Evolutionary conservation across 2,113 vertebrate genomes (phyloP).

Genomic region (Mustelus asterias): DNA sequence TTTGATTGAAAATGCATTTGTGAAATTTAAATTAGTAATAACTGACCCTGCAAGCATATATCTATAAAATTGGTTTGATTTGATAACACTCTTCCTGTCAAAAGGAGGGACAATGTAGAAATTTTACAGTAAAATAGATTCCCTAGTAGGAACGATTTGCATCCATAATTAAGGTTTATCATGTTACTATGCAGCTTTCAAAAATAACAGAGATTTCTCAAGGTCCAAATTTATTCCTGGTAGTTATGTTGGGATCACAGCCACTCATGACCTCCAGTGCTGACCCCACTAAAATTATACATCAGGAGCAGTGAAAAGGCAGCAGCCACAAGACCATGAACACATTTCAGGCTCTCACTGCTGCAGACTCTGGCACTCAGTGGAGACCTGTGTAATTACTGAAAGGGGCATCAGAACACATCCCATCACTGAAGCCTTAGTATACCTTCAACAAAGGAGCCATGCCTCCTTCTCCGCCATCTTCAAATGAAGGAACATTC

Average conservation of each 20-base stretch:
- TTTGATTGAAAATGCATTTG: not conserved
- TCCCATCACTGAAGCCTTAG: not conserved
- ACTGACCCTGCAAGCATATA: not conserved
- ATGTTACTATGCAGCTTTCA: not conserved
- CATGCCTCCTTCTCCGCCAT: not conserved
- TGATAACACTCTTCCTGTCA: not conserved
- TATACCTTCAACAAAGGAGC: not conserved
- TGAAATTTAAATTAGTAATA: not conserved
- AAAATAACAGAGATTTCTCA: not conserved
- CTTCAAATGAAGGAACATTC: not conserved
- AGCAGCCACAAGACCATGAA: not conserved
- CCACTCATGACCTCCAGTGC: not conserved
- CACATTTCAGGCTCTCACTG: not conserved
- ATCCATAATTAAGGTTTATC: not conserved
- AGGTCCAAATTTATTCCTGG: not conserved
- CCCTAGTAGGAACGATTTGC: not conserved
- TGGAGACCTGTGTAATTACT: not conserved
- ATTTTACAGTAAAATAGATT: not conserved
- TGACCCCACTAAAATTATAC: not conserved
- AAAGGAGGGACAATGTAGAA: not conserved
- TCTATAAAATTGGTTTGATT: not conserved
- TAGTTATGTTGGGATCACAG: not conserved
- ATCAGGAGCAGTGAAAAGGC: not conserved
- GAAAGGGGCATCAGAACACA: not conserved
- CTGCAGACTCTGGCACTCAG: not conserved